phyloP scores from a whole-genome alignment of 2,888 invertebrate genomes.

The Drosophila macrothrix region DNA sequence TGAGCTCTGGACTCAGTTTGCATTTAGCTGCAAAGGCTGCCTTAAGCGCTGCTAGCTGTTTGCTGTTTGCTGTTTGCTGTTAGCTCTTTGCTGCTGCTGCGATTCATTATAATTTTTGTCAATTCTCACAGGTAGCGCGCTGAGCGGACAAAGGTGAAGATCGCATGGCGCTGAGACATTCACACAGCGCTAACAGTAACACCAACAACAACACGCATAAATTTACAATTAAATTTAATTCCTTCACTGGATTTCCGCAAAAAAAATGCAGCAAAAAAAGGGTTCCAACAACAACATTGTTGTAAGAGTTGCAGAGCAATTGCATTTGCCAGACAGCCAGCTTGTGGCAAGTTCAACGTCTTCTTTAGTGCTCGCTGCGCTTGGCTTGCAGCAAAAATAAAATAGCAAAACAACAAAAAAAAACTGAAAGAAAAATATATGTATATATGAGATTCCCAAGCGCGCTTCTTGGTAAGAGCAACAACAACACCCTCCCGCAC shows the following conservation, averaged over 20 bases:
- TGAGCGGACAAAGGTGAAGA: conserved; percentile 65
- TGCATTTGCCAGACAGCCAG: conserved; percentile 33
- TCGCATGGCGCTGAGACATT: conserved; percentile 60
- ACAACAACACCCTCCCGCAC: conserved; percentile 34
- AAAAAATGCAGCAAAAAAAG: conserved; percentile 37
- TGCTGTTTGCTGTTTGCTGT: conserved; percentile 11
- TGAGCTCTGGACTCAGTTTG: conserved; percentile 33
- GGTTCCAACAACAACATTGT: conserved; percentile 60
- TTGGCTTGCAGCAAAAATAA: conserved; percentile 63
- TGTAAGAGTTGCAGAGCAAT: conserved; percentile 34
- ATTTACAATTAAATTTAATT: conserved; percentile 81
- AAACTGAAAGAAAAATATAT: conserved; percentile 23
- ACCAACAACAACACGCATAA: conserved; percentile 63
- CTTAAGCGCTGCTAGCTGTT: conserved; percentile 36
- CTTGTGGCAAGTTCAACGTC: conserved; percentile 75
- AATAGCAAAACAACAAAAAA: conserved; percentile 37
- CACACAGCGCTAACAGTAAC: conserved; percentile 41
- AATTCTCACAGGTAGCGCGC: conserved; percentile 71
- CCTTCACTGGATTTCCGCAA: conserved; percentile 78
- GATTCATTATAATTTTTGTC: conserved; percentile 79
- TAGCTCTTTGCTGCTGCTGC: conserved; percentile 22
- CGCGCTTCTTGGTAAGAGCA: conserved; percentile 74
- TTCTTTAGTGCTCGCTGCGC: conserved; percentile 73
- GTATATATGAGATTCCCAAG: conserved; percentile 63
- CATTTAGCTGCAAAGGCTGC: conserved; percentile 16